Base-by-base conservation (phyloP, 1,140 invertebrate genomes). In the Yoshiicerus persimilis region DNA sequence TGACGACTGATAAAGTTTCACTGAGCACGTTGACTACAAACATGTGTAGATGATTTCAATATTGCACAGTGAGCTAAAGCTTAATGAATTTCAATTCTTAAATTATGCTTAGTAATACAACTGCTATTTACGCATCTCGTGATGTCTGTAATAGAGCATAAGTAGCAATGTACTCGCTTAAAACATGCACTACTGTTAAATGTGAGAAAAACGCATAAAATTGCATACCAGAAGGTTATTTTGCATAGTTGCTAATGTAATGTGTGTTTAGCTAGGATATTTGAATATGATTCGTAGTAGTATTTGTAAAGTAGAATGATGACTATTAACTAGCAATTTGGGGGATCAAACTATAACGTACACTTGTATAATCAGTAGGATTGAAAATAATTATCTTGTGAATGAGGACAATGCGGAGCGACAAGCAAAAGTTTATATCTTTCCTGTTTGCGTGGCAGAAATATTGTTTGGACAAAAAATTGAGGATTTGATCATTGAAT, bases 1-100 rank as follows among this genome's bases (percentile, higher is more conserved):
- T 80, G 34, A 80, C 66, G 75, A 80, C 34, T 80, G 32, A 34
- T 80, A 80, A 80, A 80, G 30, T 80, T 80, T 80, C 75, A 80
- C 75, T 80, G 75, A 80, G 23, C 30, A 80, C 30, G 16, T 36
- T 34, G 70, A 36, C 34, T 16, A 32, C 13, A n/a, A 36, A 80
- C 64, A 27, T 25, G 27, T 30, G 27, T 30, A 36, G 32, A 36
- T 32, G 27, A 30, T 80, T 32, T 23, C 25, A 10, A 66, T 1
- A 66, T 2, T 66, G 62, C 62, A 66, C n/a, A 8, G 62, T 2
- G 25, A 66, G 75, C 30, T 36, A 38, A 34, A 80, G 32, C 20
- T 38, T 16, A 70, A 70, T 70, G 66, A 70, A 70, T 70, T 11
- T 30, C 47, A 4, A 56, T 56, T 56, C 47, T n/a, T 56, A n/a